Base-by-base conservation (phyloP, 2,888 invertebrate species). In the Xanthorhoe spadicearia region DNA sequence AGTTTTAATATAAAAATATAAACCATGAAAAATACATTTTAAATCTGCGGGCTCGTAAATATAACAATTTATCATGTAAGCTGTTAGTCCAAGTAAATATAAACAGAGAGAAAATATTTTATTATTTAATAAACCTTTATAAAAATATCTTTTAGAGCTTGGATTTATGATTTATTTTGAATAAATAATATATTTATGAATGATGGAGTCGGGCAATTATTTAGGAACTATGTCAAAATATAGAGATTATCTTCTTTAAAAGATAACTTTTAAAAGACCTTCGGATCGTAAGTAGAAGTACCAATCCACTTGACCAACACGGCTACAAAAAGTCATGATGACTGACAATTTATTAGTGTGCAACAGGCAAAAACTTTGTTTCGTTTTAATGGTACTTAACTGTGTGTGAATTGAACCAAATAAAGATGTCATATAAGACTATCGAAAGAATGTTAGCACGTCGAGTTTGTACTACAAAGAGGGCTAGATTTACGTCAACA, bases 401-500 rank as follows among this genome's bases (percentile, higher is more conserved):
- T n/a, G 32, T 32, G 7, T 5, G 5, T 7, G 32, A 32, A 32
- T 32, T 32, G 32, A 32, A 32, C 32, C 32, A 7, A 32, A 7
- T 32, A 32, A 32, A 32, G 32, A 4, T 7, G 8, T 32, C 32
- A 32, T 32, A 32, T 32, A 43, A 43, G 10, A 43, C 38, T 43
- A 13, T 13, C 13, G 38, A 43, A 2, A 32, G 28, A 55, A 28
- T 55, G 18, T 48, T 58, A 51, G 15, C 13, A 51, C 19, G 18
- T 59, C 7, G 13, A 50, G 19, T 19, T 32, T 60, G 32, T 60
- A 8, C 38, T 63, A 58, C 61, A 61, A 53, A 66, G 49, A 49
- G 28, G 3, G n/a, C 43, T 58, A 58, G 50, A 57, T 61, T 66
- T 61, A 57, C 65, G 61, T 56, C 23, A 56, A 52, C 48, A 49